A percentile compares a stretch with the other conserved stretches of the same genome.
Evolutionary conservation across 2,888 invertebrate genomes (phyloP).

Genomic region (Nowickia ferox): DNA sequence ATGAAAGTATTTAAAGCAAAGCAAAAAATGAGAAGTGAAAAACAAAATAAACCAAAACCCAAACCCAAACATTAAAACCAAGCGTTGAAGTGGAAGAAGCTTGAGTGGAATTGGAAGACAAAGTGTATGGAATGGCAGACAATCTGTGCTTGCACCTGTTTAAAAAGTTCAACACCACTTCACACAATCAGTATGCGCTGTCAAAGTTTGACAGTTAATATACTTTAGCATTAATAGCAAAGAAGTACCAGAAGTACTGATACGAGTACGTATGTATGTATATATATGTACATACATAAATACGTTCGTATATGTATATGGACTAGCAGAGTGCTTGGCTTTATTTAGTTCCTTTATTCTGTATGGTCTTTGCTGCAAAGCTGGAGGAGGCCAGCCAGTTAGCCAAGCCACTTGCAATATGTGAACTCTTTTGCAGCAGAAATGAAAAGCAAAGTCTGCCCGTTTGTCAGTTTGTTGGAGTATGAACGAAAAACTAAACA

Average conservation of each 20-base stretch:
- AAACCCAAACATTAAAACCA: conserved; percentile 30
- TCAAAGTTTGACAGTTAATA: conserved; percentile 76
- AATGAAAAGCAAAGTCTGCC: background rate
- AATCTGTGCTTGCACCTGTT: conserved; percentile 74
- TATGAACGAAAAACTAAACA: conserved; percentile 54
- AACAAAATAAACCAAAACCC: conserved; percentile 24
- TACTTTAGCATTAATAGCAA: conserved; percentile 76
- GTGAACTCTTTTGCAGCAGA: conserved; percentile 54
- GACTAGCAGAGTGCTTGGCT: conserved; percentile 18
- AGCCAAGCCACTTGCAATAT: conserved; percentile 42
- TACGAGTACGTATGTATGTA: conserved; percentile 54
- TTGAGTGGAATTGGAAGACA: conserved; percentile 37
- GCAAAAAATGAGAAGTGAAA: background rate
- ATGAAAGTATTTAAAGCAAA: conserved; percentile 48
- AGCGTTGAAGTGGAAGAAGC: conserved; percentile 39
- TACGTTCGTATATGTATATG: background rate
- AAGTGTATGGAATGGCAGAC: conserved; percentile 61
- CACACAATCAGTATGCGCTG: conserved; percentile 76
- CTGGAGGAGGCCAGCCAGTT: conserved; percentile 48
- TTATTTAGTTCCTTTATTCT: conserved; percentile 34
- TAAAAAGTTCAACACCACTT: conserved; percentile 73
- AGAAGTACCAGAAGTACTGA: conserved; percentile 42
- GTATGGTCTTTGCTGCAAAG: conserved; percentile 41
- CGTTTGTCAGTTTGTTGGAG: conserved; percentile 4
- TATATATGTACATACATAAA: conserved; percentile 6